Base-by-base conservation (phyloP, 2,797 vertebrate species). In the Acestrorhynchus altus region DNA sequence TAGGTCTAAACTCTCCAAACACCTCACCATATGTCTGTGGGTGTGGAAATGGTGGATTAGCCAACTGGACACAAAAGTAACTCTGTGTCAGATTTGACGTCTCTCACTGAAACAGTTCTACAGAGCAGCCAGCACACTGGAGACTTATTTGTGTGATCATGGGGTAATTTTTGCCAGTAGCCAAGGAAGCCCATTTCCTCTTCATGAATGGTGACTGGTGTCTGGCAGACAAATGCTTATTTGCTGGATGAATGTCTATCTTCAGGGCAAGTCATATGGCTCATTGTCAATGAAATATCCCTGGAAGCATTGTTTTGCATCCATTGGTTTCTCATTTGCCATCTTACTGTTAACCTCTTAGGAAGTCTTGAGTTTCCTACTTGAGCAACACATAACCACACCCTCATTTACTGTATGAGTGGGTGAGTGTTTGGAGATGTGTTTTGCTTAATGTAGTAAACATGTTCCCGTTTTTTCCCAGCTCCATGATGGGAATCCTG, bases 1-100 rank as follows among this genome's bases (percentile, higher is more conserved):
- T 35, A 2, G 6, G 31, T 76, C 82, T 74, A 84, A 86, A 88
- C 83, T 74, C 84, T 68, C 66, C 42, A 72, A 20, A 59, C 40
- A 51, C 77, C 83, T 85, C 79, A 81, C 83, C 72, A 61, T 83
- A 26, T 78, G 81, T 77, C 59, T 70, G 42, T 12, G 63, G 66
- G 82, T 87, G 86, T 84, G 87, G 82, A 78, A 78, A 80, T 83
- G 1, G 8, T 5, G 83, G 56, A 82, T 84, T 72, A 84, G 69
- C 69, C 35, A 81, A 80, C 81, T 74, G 78, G 76, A 78, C 76
- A 92, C 89, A 92, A 91, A 90, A 89, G 86, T 80, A 52, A 69
- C 49, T 86, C 88, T 91, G 87, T 91, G 87, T 86, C 63, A 10
- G 12, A 24, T 57, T 20, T 8, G n/a, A 51, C 47, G 18, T 47